Evolutionary conservation across 2,113 vertebrate species (phyloP), one percentile per base, ranked within the genome.

Genomic region (Pardalotus punctatus): DNA sequence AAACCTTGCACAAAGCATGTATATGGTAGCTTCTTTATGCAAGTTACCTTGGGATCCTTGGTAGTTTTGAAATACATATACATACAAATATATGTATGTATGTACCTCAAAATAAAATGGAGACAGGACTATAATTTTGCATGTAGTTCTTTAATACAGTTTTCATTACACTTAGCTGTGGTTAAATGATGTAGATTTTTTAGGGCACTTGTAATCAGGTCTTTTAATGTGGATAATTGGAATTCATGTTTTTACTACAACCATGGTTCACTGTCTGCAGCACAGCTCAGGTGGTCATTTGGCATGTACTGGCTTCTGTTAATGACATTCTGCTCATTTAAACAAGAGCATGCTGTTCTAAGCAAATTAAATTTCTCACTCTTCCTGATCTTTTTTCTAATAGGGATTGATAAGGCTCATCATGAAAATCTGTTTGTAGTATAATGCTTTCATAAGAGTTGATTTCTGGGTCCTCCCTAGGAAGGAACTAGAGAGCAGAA

Each of bases 311-410:
- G 33, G 67, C 64, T 83, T 80, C 77, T 84, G 64, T 47, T 95
- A 86, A 96, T 94, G 84, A 38, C 40, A 56, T 54, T 82, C 84
- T 94, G 81, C 81, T 69, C 81, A 38, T 78, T 93, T 45, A 93
- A 95, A 84, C 56, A 91, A 78, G 91, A 78, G 43, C 61, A 23
- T 86, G 83, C 70, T 93, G 73, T 58, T 91, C 61, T 69, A 81
- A 91, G 70, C 57, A 91, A 92, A 94, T 92, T 74, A 64, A 71
- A 91, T 94, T 91, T 91, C 86, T 89, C 2, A 1, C 31, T 91
- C 36, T 71, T 88, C 43, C 48, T 81, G 31, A 86, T 90, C 10
- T 36, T 82, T 88, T 66, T 84, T 67, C 42, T 89, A 60, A 78
- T 54, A 69, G 57, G 81, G 47, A 89, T 84, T 64, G 80, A 79